phyloP scores from a whole-genome alignment of 2,113 vertebrate genomes.

The Python bivittatus region DNA sequence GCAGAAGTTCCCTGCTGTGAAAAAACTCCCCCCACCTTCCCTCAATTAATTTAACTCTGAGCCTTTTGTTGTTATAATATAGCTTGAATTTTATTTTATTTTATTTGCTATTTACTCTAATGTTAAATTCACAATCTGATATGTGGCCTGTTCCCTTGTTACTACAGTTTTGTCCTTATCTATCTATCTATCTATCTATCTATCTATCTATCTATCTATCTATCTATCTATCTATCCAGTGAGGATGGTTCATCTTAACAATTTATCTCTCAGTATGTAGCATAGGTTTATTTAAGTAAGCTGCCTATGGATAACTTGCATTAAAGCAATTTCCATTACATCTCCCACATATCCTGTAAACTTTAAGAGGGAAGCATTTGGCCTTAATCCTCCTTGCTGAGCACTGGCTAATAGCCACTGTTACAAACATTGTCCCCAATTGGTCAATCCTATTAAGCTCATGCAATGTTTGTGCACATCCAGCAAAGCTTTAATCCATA shows the following conservation, averaged over 20 bases:
- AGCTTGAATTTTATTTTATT: not conserved
- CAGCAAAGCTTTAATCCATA: not conserved
- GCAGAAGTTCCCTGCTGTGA: not conserved
- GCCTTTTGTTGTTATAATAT: not conserved
- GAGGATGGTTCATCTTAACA: not conserved
- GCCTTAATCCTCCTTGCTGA: not conserved
- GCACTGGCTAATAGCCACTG: not conserved
- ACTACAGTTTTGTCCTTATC: not conserved
- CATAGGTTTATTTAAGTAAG: not conserved
- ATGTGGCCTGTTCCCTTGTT: not conserved
- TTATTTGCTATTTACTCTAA: not conserved
- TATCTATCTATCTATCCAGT: too few species aligned
- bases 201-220: too few species aligned
- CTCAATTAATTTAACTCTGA: not conserved
- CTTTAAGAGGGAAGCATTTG: not conserved
- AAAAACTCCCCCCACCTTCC: not conserved
- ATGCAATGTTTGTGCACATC: not conserved
- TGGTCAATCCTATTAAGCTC: not conserved
- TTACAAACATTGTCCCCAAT: not conserved
- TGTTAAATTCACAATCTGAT: not conserved
- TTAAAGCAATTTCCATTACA: not conserved
- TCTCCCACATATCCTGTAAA: not conserved
- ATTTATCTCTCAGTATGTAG: not conserved
- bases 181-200: too few species aligned
- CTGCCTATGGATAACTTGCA: conserved; percentile 1